Evolutionary conservation across 2,113 vertebrate genomes (phyloP), one percentile per base, ranked within the genome.

Genomic region (Hipposideros armiger): DNA sequence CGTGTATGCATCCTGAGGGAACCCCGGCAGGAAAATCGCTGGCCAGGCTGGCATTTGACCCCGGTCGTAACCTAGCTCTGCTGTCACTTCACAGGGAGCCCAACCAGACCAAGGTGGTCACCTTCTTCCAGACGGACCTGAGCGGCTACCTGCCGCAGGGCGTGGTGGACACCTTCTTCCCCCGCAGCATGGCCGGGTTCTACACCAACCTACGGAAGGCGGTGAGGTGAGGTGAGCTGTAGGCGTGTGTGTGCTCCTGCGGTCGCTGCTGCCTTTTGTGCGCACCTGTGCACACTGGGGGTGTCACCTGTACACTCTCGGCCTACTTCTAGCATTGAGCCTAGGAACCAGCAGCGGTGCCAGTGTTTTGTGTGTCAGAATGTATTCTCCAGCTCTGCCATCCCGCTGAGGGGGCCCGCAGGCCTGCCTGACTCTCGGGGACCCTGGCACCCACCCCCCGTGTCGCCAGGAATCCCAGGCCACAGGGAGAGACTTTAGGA

Each of bases 81-180:
- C 32, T 70, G 1, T 82, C 64, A 9, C 58, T 97, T 96, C 95
- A 14, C 98, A 99, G 99, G 97, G 99, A 99, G 66, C 99, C 99
- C 56, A 80, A 93, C 94, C 99, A 98, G 98, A 99, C 99, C 40
- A 98, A 98, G 40, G 94, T 99, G 74, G 97, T 99, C 95, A 99
- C 98, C 26, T 99, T 99, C 98, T 99, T 99, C 98, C 99, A 99
- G 98, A 99, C 99, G 0, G 99, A 99, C 97, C 99, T 99, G 45
- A 98, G 99, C 5, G 99, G 99, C 56, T 98, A 98, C 85, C 99
- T 99, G 74, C 99, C 99, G 0, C 99, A 99, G 97, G 99, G 99
- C 0, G 99, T 99, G 62, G 99, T 99, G 19, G 99, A 99, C 92
- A 99, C 99, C 10, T 99, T 99, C 98, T 99, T 99, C 93, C 99